Evolutionary conservation across 2,888 invertebrate species (phyloP).

Genomic region (Stegana nigrithorax): DNA sequence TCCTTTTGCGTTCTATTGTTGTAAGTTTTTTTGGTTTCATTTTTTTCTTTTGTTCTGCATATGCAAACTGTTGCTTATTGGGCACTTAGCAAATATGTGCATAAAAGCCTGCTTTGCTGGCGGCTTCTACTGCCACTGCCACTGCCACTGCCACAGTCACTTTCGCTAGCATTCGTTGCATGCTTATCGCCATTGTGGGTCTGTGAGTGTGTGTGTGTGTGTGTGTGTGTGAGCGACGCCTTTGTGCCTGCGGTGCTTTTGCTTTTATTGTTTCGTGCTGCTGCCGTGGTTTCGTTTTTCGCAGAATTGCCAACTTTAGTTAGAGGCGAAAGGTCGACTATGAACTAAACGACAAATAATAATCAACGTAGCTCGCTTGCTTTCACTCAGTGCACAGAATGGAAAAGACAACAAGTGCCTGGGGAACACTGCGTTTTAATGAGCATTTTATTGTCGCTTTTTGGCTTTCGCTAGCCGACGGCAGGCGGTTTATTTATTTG

Average conservation of each 20-base stretch:
- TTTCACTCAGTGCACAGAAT: slow-evolving; percentile 29
- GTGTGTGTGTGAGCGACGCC: neutral
- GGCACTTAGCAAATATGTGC: neutral
- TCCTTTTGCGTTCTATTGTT: neutral
- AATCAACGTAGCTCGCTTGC: neutral
- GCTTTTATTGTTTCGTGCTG: neutral
- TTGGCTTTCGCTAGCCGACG: slow-evolving; percentile 29
- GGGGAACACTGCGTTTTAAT: slow-evolving; percentile 41
- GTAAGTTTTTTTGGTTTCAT: too few species aligned
- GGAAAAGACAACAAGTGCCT: slow-evolving; percentile 32
- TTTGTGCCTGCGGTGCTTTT: neutral
- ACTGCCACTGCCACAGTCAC: neutral
- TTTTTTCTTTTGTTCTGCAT: too few species aligned
- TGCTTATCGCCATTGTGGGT: neutral
- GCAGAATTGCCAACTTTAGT: neutral
- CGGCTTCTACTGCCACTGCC: too few species aligned
- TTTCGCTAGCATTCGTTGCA: neutral
- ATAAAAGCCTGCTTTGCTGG: neutral
- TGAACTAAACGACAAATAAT: slow-evolving; percentile 4
- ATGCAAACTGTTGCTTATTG: slow-evolving; percentile 1
- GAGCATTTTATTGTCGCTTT: slow-evolving; percentile 48
- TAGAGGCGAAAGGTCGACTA: neutral
- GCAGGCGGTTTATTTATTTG: slow-evolving; percentile 36
- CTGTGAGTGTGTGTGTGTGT: neutral
- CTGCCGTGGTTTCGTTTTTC: neutral